Evolutionary conservation across 2,797 vertebrate species (phyloP), one percentile per base, ranked within the genome.

Genomic region (Schizopygopsis malacanthus): DNA sequence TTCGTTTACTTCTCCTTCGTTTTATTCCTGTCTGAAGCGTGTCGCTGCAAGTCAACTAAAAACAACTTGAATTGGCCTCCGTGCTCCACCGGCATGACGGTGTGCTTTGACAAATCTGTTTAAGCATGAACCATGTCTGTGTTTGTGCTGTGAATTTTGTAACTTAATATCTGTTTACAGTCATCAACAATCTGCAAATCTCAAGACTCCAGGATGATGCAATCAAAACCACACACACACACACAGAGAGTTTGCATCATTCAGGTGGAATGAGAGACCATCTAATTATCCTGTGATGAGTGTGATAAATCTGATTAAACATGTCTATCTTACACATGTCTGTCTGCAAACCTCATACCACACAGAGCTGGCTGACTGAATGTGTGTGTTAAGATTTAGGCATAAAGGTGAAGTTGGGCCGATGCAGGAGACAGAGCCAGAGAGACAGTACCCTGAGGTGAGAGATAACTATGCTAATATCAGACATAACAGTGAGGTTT

Each of bases 61-160:
- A 94, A 94, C 92, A 93, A 92, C 93, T 95, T 95, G 93, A 94
- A 91, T 89, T 94, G 81, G 93, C 94, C 95, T 95, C 94, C 94
- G 93, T 94, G 92, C 92, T 94, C 91, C 92, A 93, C 91, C 85
- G 87, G 63, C 89, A 91, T 87, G 69, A 82, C 43, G 75, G 81
- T 81, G 84, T 73, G 71, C 81, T 50, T 71, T 85, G 65, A 85
- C 83, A 79, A 79, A 85, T 79, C 76, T 85, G 76, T 72, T 85
- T 84, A 70, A 69, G 63, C 56, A 84, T 79, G 76, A 85, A 85
- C 76, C 83, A 79, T 45, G 67, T 72, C 65, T 78, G 63, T 81
- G 87, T 79, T 84, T 71, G 61, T 61, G 82, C 54, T 82, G 63
- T 71, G 76, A 73, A 37, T 43, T 76, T 78, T 86, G 84, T 79